Evolutionary conservation across 2,888 invertebrate species (phyloP), one percentile per base, ranked within the genome.

Genomic region (Mantis religiosa): DNA sequence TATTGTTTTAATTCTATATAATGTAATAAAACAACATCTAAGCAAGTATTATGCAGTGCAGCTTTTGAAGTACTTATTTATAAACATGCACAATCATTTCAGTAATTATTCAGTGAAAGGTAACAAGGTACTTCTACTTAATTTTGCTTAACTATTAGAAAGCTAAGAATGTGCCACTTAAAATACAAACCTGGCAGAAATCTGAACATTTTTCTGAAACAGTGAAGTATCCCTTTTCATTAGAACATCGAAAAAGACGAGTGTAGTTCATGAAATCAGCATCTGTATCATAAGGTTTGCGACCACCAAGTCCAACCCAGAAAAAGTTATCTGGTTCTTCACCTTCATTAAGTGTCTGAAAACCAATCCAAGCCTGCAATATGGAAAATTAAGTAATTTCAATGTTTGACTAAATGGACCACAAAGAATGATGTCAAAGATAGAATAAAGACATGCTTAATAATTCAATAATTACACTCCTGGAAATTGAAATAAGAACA

Each of bases 171-270:
- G 0, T 71, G 25, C 20, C 9, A 41, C 41, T 41, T 41, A 41
- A 41, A 71, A 71, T 71, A 71, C 54, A 91, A 93, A 97, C 97
- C 95, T 99, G 98, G 93, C 98, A 99, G 94, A 99, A 99, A 93
- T 99, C 99, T 0, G 98, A 97, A 94, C 99, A 99, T 93, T 99
- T 99, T 93, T 99, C 99, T 0, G 99, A 99, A 83, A 99, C 99
- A 0, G 98, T 97, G 93, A 99, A 99, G 94, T 99, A 99, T 8
- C 99, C 99, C 93, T 99, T 99, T 93, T 99, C 99, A 93, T 99
- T 99, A 85, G 99, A 99, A 93, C 99, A 99, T 88, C 99, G 96
- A 94, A 99, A 99, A 82, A 99, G 94, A 87, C 99, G 95, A 2
- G 98, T 98, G 93, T 96, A 97, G 92, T 97, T 95, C 96, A 99